These are phyloP conservation scores for Thereva unica DNA, from an alignment of 2,888 invertebrate genomes.

Conservation along the genomic window DNA sequence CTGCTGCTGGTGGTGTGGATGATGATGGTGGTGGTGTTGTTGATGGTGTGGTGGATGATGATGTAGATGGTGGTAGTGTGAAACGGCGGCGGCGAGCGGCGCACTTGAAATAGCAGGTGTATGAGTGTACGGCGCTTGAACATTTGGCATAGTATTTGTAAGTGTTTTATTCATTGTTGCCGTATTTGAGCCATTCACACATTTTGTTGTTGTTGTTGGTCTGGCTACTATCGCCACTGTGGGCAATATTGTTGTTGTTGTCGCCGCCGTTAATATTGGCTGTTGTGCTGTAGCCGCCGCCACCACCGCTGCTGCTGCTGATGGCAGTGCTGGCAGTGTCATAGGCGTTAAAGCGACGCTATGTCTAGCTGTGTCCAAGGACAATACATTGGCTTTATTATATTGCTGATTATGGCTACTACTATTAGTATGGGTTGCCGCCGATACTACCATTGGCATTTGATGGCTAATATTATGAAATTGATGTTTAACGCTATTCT, in stretches of 20 bases:
- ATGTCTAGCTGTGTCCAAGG: slow-evolving; percentile 50
- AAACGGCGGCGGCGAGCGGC: slow-evolving; percentile 8
- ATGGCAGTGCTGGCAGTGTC: slow-evolving; percentile 46
- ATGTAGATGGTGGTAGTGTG: slow-evolving; percentile 43
- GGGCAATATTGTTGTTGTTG: slow-evolving; percentile 18
- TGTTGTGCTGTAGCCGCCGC: slow-evolving; percentile 40
- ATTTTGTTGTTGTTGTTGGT: slow-evolving; percentile 36
- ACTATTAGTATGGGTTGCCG: slow-evolving; percentile 24
- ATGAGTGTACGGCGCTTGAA: slow-evolving; percentile 40
- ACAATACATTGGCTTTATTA: slow-evolving; percentile 44
- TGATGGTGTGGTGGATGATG: slow-evolving; percentile 46
- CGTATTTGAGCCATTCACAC: slow-evolving; percentile 38
- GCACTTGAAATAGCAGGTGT: slow-evolving; percentile 38
- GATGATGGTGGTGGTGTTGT: slow-evolving; percentile 48
- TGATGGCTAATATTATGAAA: slow-evolving; percentile 51
- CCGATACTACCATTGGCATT: slow-evolving; percentile 38
- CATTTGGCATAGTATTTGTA: slow-evolving; percentile 13
- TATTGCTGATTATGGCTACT: slow-evolving; percentile 31
- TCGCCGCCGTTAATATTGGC: slow-evolving; percentile 40
- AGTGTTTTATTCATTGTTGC: slow-evolving; percentile 12
- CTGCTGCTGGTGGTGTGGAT: slow-evolving; percentile 46
- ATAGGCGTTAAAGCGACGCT: slow-evolving; percentile 48
- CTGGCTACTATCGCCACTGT: slow-evolving; percentile 19
- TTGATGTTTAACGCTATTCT: slow-evolving; percentile 52
- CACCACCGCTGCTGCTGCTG: slow-evolving; percentile 42